phyloP scores from a whole-genome alignment of 2,113 vertebrate species.

The Apistogramma diplotaenia region DNA sequence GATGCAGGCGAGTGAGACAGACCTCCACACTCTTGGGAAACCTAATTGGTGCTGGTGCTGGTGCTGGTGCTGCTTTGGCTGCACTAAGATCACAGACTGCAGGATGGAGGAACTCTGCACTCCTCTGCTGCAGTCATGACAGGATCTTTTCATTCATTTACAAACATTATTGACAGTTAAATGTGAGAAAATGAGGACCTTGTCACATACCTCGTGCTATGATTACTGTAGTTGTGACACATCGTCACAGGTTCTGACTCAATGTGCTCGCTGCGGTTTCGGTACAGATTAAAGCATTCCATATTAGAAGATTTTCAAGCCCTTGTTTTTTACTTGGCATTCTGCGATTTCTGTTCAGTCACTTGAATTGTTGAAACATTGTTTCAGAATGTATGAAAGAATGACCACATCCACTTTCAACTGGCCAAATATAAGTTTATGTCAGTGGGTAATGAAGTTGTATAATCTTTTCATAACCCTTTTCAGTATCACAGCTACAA shows the following conservation, averaged over 20 bases:
- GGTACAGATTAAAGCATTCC: too few species aligned
- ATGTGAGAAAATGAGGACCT: neutral
- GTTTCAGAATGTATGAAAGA: neutral
- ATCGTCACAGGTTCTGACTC: neutral
- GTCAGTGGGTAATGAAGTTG: neutral
- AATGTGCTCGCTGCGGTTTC: neutral
- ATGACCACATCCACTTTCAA: neutral
- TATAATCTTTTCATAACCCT: neutral
- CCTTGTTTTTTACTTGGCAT: neutral
- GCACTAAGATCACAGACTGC: conserved; percentile 3
- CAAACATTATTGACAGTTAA: neutral
- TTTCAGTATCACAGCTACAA: conserved; percentile 1
- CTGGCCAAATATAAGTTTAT: neutral
- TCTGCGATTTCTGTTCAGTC: neutral
- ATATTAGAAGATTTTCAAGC: neutral
- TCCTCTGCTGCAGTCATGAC: neutral
- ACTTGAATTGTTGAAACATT: neutral
- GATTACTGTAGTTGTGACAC: neutral
- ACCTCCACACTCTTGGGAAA: conserved; percentile 1
- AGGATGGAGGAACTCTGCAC: neutral
- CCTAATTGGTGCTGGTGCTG: conserved; percentile 34
- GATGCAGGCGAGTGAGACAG: neutral
- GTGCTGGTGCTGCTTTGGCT: neutral
- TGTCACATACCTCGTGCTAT: neutral
- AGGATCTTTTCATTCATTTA: neutral